Evolutionary conservation across 2,888 invertebrate genomes (phyloP).

Genomic region (Arctia plantaginis): DNA sequence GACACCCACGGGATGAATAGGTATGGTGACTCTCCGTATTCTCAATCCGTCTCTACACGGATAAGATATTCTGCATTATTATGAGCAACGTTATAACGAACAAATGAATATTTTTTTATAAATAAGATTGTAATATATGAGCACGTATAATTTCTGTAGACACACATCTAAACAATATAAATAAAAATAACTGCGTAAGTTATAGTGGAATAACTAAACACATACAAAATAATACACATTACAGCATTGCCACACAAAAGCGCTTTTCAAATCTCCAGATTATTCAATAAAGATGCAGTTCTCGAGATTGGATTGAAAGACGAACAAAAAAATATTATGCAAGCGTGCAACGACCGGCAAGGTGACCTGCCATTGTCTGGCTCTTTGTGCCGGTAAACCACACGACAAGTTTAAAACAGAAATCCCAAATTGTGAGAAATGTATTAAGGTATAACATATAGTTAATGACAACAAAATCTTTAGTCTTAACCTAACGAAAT

Average conservation of each 20-base stretch:
- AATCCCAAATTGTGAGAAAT: conserved; percentile 8
- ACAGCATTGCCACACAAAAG: conserved; percentile 21
- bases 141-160: too few species aligned
- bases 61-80: too few species aligned
- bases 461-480: background rate
- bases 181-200: background rate
- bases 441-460: background rate
- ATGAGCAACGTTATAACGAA: too few species aligned
- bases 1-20: too few species aligned
- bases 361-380: conserved; percentile 64
- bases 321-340: conserved; percentile 57
- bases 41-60: too few species aligned
- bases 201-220: background rate
- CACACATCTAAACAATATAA: too few species aligned
- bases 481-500: too few species aligned
- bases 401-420: conserved; percentile 29
- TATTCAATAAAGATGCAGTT: conserved; percentile 52
- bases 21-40: too few species aligned
- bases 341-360: conserved; percentile 64
- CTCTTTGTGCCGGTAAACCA: conserved; percentile 34
- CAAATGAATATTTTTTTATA: too few species aligned
- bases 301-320: conserved; percentile 49
- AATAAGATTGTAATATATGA: too few species aligned
- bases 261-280: conserved; percentile 27
- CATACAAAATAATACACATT: conserved; percentile 8